Conservation (phyloP, 1,140 invertebrate species). For the Drosophila quadrilineata region DNA sequence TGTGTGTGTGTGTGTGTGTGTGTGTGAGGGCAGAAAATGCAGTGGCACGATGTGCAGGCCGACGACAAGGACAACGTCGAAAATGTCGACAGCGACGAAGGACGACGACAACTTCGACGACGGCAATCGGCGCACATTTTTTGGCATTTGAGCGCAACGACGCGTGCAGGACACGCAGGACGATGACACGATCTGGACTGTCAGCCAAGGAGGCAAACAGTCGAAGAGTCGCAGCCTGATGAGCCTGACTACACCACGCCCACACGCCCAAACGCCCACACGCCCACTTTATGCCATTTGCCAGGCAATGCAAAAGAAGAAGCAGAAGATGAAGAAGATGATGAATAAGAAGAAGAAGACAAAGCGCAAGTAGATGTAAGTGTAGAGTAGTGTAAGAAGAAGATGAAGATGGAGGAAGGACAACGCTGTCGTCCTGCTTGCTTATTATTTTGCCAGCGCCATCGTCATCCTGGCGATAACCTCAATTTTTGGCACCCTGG, state of each 20-base stretch:
- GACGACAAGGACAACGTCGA: slow-evolving; percentile 9
- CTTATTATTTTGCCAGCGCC: slow-evolving; percentile 40
- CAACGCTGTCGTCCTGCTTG: slow-evolving; percentile 21
- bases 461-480: slow-evolving; percentile 59
- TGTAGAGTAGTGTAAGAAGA: no score
- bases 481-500: slow-evolving; percentile 76
- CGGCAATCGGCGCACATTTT: slow-evolving; percentile 46
- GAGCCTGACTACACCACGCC: slow-evolving; percentile 56
- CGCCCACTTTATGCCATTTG: slow-evolving; percentile 36
- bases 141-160: slow-evolving; percentile 69
- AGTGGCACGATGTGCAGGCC: slow-evolving; percentile 31
- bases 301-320: slow-evolving; percentile 1
- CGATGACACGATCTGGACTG: slow-evolving; percentile 19
- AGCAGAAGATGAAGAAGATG: background rate
- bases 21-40: slow-evolving; percentile 29
- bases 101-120: background rate
- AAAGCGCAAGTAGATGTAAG: no score
- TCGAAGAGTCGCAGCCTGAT: slow-evolving; percentile 32
- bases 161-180: slow-evolving; percentile 64
- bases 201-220: background rate
- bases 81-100: background rate
- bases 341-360: background rate
- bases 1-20: slow-evolving; percentile 23
- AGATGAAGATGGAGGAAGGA: no score
- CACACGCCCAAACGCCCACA: slow-evolving; percentile 40